Base-by-base conservation (phyloP, 2,113 vertebrate genomes). In the Phainopepla nitens region DNA sequence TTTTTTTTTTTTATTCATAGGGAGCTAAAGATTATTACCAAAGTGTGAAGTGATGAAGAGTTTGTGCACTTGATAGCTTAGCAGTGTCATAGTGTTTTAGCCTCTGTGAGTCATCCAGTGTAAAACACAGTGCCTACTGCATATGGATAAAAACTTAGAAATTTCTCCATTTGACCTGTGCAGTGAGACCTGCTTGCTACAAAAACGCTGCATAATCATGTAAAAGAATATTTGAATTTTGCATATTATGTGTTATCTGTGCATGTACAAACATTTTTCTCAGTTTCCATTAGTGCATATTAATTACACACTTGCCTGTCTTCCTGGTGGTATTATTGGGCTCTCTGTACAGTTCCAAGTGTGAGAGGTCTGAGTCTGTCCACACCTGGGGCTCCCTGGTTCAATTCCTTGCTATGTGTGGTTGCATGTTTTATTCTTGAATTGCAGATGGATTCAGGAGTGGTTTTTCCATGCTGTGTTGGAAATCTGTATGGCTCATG, bases 221-320 rank as follows among this genome's bases (percentile, higher is more conserved):
- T 50, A 28, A 70, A 83, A 89, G 35, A 31, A 39, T 18, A 13
- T n/a, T 73, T 78, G 47, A 3, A 23, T 61, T 89, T 82, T 75
- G 11, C 22, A 4, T 29, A 11, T 7, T 20, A 2, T 8, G 5
- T 68, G 28, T 62, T 71, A 64, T 11, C 24, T 72, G 3, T n/a
- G 39, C 35, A 13, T 13, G 5, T 11, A 3, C 2, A 2, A 13
- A 16, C 2, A 1, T 2, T 78, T 77, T 41, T 70, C 39, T 31
- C 9, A 1, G 7, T 73, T 85, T 61, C n/a, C 22, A 17, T 53
- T 18, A 10, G 27, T 35, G n/a, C 84, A 10, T 64, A 20, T 42
- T 58, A 27, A 35, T n/a, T 41, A 15, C 7, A 21, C 19, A 9
- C 13, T 41, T 66, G 42, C 7, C 14, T 8, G 3, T 49, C 42